These are phyloP conservation scores for Drosophila truncata DNA, from an alignment of 1,140 invertebrate species.

Conservation along the genomic window DNA sequence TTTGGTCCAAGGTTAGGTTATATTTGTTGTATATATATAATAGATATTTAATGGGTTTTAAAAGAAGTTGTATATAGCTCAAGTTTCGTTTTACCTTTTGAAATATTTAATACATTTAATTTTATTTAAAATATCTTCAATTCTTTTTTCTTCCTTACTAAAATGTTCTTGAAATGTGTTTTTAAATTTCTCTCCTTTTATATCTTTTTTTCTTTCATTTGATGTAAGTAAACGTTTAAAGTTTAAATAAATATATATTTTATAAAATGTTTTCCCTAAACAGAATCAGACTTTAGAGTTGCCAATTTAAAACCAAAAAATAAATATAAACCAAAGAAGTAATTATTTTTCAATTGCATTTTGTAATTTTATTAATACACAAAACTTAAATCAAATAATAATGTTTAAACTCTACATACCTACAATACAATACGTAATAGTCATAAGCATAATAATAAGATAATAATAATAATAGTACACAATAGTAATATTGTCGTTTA, in stretches of 20 bases:
- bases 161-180: too few species aligned
- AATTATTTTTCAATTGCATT: conserved; percentile 77
- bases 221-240: background rate
- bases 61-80: conserved; percentile 10
- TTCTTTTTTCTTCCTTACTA: background rate
- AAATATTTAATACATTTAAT: background rate
- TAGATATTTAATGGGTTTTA: background rate
- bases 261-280: conserved; percentile 63
- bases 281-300: conserved; percentile 72
- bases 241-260: conserved; percentile 33
- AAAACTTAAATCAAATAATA: conserved; percentile 81
- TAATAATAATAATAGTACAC: conserved; percentile 82
- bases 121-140: background rate
- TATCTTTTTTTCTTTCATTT: background rate
- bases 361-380: conserved; percentile 79
- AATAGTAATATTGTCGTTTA: conserved; percentile 80
- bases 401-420: conserved; percentile 84
- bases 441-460: conserved; percentile 75
- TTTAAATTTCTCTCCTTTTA: too few species aligned
- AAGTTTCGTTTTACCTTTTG: background rate
- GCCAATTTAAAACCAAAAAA: conserved; percentile 12
- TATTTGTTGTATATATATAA: background rate
- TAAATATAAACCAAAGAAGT: conserved; percentile 31
- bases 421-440: conserved; percentile 84
- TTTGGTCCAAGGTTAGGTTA: conserved; percentile 41